A percentile compares a stretch with the other conserved stretches of the same genome.
Conservation (phyloP, 64 coral and sea anemone species). For the Pocillopora verrucosa region DNA sequence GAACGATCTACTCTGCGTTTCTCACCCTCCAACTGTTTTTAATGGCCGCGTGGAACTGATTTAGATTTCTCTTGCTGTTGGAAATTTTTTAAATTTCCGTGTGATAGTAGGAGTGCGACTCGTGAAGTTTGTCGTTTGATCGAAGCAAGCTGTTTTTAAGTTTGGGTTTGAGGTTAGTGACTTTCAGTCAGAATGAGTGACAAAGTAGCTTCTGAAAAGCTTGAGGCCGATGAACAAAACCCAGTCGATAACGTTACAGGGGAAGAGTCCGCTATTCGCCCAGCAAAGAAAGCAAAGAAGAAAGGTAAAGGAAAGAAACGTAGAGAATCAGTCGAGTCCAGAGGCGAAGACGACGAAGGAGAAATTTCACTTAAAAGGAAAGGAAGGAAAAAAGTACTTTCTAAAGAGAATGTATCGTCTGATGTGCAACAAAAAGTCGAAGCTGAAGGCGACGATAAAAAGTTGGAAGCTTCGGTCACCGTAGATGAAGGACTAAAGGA, state of each 20-base stretch:
- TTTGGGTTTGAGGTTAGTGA: neutral
- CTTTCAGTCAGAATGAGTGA: conserved; percentile 4
- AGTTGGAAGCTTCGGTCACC: conserved; percentile 4
- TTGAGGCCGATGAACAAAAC: conserved; percentile 1
- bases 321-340: neutral
- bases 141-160: neutral
- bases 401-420: neutral
- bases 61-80: neutral
- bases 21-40: neutral
- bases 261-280: neutral
- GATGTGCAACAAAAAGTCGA: neutral
- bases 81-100: neutral
- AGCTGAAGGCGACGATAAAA: neutral
- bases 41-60: neutral
- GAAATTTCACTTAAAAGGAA: conserved; percentile 6
- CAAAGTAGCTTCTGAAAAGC: neutral
- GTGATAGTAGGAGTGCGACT: neutral
- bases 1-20: neutral
- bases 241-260: neutral
- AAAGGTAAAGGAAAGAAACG: conserved; percentile 28
- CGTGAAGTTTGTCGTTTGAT: neutral
- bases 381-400: conserved; percentile 23
- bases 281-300: conserved; percentile 26
- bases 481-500: conserved; percentile 9
- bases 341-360: neutral